Evolutionary conservation across 2,113 vertebrate genomes (phyloP).

Genomic region (Sialia sialis): DNA sequence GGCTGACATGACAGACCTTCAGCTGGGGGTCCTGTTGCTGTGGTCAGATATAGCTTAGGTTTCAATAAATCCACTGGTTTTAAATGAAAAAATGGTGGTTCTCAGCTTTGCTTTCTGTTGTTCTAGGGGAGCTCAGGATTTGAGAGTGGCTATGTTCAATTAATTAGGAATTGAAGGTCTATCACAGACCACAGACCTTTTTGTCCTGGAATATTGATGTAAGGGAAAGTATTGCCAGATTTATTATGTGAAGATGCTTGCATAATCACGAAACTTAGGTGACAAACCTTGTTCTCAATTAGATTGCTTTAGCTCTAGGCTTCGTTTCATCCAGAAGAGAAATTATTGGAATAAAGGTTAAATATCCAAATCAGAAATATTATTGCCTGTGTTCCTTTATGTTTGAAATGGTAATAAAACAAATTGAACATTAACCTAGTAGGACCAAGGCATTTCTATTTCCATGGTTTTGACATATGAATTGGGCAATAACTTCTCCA

Average conservation of each 20-base stretch:
- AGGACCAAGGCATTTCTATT: conserved; percentile 11
- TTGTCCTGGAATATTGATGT: not conserved
- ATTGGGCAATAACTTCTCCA: conserved; percentile 50
- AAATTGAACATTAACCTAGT: conserved; percentile 54
- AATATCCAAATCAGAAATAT: conserved; percentile 47
- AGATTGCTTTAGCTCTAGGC: not conserved
- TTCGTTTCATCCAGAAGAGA: conserved; percentile 13
- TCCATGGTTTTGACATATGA: conserved; percentile 27
- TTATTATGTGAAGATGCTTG: not conserved
- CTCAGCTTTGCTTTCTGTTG: not conserved
- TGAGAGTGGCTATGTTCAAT: not conserved
- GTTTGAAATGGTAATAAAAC: conserved; percentile 38
- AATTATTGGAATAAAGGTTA: conserved; percentile 49
- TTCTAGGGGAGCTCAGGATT: not conserved
- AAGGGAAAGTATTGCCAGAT: not conserved
- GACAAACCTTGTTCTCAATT: not conserved
- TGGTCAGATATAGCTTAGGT: not conserved
- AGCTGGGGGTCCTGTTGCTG: not conserved
- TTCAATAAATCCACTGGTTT: not conserved
- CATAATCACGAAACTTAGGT: not conserved
- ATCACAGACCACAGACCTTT: not conserved
- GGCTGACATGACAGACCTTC: not conserved
- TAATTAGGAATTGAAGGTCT: not conserved
- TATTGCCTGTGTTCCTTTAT: conserved; percentile 17
- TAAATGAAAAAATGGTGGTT: not conserved